Percentiles rank a stretch among this genome's conserved stretches.
phyloP scores from a whole-genome alignment of 2,888 invertebrate species.

The Lochmaea crataegi region DNA sequence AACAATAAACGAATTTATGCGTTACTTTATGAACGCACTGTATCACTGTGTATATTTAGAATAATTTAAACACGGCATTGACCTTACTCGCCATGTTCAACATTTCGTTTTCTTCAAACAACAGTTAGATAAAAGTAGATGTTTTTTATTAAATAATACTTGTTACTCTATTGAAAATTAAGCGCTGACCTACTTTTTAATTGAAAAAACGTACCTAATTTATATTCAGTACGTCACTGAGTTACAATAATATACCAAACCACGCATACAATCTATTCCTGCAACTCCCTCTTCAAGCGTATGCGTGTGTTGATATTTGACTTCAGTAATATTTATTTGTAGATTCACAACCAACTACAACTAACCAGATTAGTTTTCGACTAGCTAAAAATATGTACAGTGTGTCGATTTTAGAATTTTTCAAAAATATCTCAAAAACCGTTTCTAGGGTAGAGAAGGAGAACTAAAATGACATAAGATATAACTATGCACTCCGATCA shows the following conservation, averaged over 20 bases:
- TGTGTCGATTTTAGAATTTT: too few species aligned
- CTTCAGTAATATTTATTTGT: not conserved
- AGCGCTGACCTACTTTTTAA: not conserved
- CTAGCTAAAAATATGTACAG: too few species aligned
- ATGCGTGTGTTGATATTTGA: not conserved
- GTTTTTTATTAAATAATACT: not conserved
- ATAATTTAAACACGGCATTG: too few species aligned
- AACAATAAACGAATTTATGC: too few species aligned
- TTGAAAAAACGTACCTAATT: not conserved
- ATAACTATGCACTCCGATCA: too few species aligned
- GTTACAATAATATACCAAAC: not conserved
- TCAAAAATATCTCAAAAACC: too few species aligned
- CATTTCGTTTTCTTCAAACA: not conserved
- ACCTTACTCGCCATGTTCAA: not conserved
- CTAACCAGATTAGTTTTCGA: not conserved
- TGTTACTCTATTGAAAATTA: not conserved
- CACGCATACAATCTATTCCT: not conserved
- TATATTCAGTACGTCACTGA: constrained; percentile 1
- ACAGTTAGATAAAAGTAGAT: not conserved
- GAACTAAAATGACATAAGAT: too few species aligned
- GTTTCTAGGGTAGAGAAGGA: too few species aligned
- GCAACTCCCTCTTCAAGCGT: not conserved
- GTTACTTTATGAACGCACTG: too few species aligned
- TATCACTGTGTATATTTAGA: too few species aligned
- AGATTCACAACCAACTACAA: not conserved